phyloP scores from a whole-genome alignment of 2,888 invertebrate genomes.

The Rosalia funebris region DNA sequence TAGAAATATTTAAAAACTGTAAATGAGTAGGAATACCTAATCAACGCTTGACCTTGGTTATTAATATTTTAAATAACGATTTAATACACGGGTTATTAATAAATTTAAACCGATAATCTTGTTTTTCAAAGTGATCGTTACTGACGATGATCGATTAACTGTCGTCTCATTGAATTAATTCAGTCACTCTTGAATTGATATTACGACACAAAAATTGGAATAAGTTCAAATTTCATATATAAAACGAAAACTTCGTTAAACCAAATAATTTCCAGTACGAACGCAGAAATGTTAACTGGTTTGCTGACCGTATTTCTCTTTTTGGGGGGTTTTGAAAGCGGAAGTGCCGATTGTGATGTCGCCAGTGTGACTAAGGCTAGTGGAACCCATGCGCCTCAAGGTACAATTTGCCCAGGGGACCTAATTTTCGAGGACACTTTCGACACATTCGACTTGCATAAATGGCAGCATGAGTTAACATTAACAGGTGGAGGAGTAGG shows the following conservation, averaged over 20 bases:
- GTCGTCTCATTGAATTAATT: not conserved
- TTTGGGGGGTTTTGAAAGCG: not conserved
- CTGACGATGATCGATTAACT: not conserved
- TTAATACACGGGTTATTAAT: too few relatives aligned
- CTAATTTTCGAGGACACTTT: constrained; percentile 74
- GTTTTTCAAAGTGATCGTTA: too few relatives aligned
- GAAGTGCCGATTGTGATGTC: constrained; percentile 5
- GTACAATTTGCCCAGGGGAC: constrained; percentile 65
- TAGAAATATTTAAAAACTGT: too few relatives aligned
- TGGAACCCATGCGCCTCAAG: constrained; percentile 29
- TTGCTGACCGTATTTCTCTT: not conserved
- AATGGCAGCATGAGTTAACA: constrained; percentile 75
- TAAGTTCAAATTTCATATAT: too few relatives aligned
- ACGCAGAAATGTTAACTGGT: not conserved
- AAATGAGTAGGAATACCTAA: too few relatives aligned
- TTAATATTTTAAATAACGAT: too few relatives aligned
- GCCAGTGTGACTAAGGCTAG: constrained; percentile 33
- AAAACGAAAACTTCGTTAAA: too few relatives aligned
- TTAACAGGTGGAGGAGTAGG: constrained; percentile 70
- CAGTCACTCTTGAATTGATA: too few relatives aligned
- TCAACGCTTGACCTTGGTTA: too few relatives aligned
- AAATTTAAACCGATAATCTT: too few relatives aligned
- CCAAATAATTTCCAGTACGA: too few relatives aligned
- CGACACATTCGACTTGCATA: constrained; percentile 68
- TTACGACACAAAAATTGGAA: too few relatives aligned